Base-by-base conservation (phyloP, 2,113 vertebrate genomes). In the Gavialis gangeticus region DNA sequence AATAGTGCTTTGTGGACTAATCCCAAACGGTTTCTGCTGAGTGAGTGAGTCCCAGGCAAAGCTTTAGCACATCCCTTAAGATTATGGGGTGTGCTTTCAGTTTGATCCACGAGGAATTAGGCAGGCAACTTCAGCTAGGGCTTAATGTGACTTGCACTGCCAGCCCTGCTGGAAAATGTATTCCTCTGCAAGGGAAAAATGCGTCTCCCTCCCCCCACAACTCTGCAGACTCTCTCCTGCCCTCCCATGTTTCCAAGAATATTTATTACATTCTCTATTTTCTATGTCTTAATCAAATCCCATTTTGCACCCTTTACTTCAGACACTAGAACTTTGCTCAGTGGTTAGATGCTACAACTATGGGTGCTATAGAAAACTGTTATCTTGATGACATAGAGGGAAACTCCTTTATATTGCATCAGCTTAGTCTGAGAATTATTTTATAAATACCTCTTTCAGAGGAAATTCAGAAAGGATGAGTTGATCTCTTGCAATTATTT, bases 21-120 rank as follows among this genome's bases (percentile, higher is more conserved):
- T 95, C 96, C 93, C 88, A 75, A 95, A 89, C 77, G 56, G 79
- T 97, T 97, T 97, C 90, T 97, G 96, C 97, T 97, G 97, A 97
- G 96, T 97, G 95, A 96, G 94, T 95, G 54, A 89, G 87, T 82
- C 73, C 93, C 95, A 82, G 92, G 95, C 60, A 94, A 96, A 96
- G 96, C 95, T 97, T 97, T 97, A 95, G 85, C 89, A 96, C 97
- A 95, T 97, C 94, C 92, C 79, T 89, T 94, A 95, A 95, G 96
- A 96, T 97, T 96, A 95, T 89, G 85, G 95, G 94, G 93, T 88
- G 59, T 95, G 89, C 90, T 96, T 97, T 96, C 94, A 80, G 75
- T 57, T 87, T 92, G 95, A 97, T 97, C 96, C 90, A 75, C 64
- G 87, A 92, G 96, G 93, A 96, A 97, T 97, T 96, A 96, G 94